Percentiles rank a stretch among this genome's conserved stretches.
These are phyloP conservation scores for Salvelinus sp. DNA, from an alignment of 2,113 vertebrate genomes.

Conservation along the genomic window DNA sequence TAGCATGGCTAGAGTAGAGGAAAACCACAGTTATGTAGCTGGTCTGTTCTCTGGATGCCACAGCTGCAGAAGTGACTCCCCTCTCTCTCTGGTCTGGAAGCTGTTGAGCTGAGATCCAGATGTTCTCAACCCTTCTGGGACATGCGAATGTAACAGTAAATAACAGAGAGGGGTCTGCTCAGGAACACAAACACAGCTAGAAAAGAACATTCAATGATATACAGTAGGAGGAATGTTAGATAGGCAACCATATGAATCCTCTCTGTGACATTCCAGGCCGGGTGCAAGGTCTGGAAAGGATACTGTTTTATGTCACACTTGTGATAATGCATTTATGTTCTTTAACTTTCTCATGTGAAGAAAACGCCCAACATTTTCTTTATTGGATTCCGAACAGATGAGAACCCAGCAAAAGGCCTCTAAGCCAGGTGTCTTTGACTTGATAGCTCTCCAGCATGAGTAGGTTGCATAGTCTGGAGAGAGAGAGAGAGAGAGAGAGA, in stretches of 20 bases:
- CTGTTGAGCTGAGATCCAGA: slow-evolving; percentile 65
- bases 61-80: slow-evolving; percentile 43
- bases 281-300: background rate
- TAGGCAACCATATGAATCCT: no score
- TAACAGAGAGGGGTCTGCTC: slow-evolving; percentile 24
- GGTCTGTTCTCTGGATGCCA: background rate
- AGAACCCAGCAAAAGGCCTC: slow-evolving; percentile 29
- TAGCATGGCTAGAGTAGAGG: slow-evolving; percentile 7
- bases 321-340: no score
- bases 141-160: slow-evolving; percentile 22
- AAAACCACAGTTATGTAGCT: slow-evolving; percentile 65
- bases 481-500: slow-evolving; percentile 11
- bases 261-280: background rate
- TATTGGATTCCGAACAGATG: background rate
- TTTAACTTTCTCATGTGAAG: no score
- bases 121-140: slow-evolving; percentile 58
- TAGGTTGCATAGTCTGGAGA: slow-evolving; percentile 15
- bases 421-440: slow-evolving; percentile 63
- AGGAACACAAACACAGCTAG: slow-evolving; percentile 19
- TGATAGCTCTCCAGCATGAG: slow-evolving; percentile 56
- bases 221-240: no score
- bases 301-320: background rate
- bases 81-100: slow-evolving; percentile 51
- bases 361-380: background rate
- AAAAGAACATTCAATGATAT: background rate